Percentiles rank a stretch among this genome's conserved stretches.
Evolutionary conservation across 2,797 vertebrate species (phyloP).

Genomic region (Geotria australis): DNA sequence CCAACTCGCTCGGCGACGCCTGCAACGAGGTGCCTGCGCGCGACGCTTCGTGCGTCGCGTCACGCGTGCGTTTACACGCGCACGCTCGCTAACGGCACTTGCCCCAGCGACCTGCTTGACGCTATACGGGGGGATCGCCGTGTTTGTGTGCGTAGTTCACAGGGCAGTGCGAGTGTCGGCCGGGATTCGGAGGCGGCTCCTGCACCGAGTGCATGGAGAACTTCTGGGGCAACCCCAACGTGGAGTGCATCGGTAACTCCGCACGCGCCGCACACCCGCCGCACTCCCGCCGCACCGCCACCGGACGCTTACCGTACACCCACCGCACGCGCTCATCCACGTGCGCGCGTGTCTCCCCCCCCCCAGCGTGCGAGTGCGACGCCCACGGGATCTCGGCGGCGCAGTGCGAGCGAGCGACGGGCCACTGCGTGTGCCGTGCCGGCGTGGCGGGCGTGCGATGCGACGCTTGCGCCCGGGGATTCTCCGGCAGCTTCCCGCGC

Average conservation of each 20-base stretch:
- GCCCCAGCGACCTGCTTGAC: too few species aligned
- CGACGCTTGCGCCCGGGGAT: constrained; percentile 77
- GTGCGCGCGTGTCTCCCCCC: too few species aligned
- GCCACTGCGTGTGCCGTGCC: constrained; percentile 57
- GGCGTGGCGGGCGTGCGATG: constrained; percentile 75
- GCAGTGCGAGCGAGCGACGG: constrained; percentile 45
- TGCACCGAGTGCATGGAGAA: constrained; percentile 71
- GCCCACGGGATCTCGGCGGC: constrained; percentile 33
- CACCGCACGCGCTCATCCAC: too few species aligned
- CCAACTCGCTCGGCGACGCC: constrained; percentile 27
- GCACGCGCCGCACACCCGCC: background rate
- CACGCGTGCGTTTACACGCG: background rate
- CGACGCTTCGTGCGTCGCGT: background rate
- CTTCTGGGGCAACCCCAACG: constrained; percentile 55
- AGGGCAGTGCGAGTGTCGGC: constrained; percentile 58
- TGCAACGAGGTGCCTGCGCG: constrained; percentile 51
- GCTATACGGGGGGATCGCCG: background rate
- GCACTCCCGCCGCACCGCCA: background rate
- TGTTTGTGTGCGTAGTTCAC: constrained; percentile 31
- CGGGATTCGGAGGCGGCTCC: constrained; percentile 56
- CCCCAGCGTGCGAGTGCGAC: constrained; percentile 60
- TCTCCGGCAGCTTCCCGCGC: constrained; percentile 47
- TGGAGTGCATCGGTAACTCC: constrained; percentile 46
- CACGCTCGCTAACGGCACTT: too few species aligned
- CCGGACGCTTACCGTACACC: too few species aligned